A percentile compares a stretch with the other conserved stretches of the same genome.
Conservation (phyloP, 2,888 invertebrate genomes). For the Conistra vaccinii region DNA sequence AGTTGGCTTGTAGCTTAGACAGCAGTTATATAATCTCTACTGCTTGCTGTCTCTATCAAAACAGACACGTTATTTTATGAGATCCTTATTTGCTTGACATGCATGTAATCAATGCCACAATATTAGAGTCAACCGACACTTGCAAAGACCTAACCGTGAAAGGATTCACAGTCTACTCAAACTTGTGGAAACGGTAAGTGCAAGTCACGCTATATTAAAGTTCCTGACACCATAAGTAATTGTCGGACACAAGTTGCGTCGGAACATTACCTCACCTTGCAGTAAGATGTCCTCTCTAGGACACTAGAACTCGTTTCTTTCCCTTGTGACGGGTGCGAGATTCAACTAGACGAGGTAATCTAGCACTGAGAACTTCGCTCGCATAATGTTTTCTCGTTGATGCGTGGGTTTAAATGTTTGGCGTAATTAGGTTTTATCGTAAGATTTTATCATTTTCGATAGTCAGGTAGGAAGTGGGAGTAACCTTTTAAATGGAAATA, state of each 20-base stretch:
- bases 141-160: neutral
- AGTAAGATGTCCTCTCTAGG: constrained; percentile 53
- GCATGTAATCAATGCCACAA: neutral
- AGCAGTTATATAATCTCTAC: neutral
- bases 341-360: constrained; percentile 50
- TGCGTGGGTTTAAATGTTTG: constrained; percentile 11
- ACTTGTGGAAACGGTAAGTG: constrained; percentile 24
- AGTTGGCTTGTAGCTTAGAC: constrained; percentile 11
- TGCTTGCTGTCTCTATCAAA: neutral
- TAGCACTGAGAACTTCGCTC: constrained; percentile 28
- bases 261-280: constrained; percentile 44
- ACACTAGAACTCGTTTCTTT: constrained; percentile 52
- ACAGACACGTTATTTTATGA: neutral
- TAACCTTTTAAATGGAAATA: neutral
- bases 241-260: constrained; percentile 36
- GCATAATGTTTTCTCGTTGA: constrained; percentile 25
- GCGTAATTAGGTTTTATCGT: neutral
- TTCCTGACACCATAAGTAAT: constrained; percentile 50
- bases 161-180: constrained; percentile 11
- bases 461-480: neutral
- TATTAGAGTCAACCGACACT: neutral
- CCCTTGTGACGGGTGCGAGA: constrained; percentile 48
- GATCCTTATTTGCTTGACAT: neutral
- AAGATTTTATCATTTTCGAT: neutral
- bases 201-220: constrained; percentile 36